Conservation (phyloP, 1,140 invertebrate genomes). For the Platorchestia sp. region DNA sequence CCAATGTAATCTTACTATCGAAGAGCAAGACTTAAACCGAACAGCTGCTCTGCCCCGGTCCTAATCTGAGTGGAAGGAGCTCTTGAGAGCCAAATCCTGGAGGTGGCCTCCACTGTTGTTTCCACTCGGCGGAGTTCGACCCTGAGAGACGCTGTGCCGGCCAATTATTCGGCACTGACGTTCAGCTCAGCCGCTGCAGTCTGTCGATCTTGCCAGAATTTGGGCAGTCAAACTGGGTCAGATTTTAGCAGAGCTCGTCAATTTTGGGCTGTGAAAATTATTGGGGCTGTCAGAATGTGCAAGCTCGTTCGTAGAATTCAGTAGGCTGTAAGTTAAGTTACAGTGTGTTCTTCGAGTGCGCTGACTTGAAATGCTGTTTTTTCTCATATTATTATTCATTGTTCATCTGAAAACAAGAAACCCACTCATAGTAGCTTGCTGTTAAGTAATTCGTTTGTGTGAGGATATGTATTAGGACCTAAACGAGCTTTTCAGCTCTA, state of each 20-base stretch:
- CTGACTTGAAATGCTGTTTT: not conserved
- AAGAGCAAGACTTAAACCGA: not conserved
- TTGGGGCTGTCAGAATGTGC: not conserved
- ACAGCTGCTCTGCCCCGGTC: constrained; percentile 1
- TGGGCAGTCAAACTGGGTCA: not conserved
- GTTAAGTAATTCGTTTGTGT: too few relatives aligned
- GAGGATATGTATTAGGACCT: too few relatives aligned
- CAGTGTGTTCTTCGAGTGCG: not conserved
- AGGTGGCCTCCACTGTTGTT: not conserved
- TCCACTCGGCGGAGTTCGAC: not conserved
- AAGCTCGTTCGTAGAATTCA: not conserved
- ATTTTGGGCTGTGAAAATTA: not conserved
- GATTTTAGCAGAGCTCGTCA: not conserved
- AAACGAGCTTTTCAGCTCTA: too few relatives aligned
- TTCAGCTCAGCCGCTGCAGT: not conserved
- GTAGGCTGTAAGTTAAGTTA: not conserved
- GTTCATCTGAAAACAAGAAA: too few relatives aligned
- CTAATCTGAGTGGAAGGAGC: not conserved
- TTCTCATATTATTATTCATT: too few relatives aligned
- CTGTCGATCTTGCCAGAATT: not conserved
- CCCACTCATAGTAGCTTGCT: too few relatives aligned
- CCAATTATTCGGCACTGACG: not conserved
- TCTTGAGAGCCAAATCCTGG: constrained; percentile 12
- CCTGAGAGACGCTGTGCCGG: not conserved
- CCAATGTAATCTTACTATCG: not conserved